A percentile compares a stretch with the other conserved stretches of the same genome.
Conservation (phyloP, 2,797 vertebrate genomes). For the Podarcis siculus region DNA sequence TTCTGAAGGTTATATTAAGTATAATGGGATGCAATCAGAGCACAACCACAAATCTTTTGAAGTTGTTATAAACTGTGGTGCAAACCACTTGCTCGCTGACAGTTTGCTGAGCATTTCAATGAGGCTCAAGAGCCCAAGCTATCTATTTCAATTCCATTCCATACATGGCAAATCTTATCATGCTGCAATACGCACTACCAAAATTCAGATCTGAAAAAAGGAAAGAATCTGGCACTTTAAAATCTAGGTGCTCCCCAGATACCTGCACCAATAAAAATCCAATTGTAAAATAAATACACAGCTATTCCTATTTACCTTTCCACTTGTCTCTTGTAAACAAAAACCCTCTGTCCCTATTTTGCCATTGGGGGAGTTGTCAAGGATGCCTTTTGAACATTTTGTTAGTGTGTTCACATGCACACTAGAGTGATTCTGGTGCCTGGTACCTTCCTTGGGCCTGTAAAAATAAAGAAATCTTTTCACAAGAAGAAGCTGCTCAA, state of each 20-base stretch:
- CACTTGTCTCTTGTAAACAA: not conserved
- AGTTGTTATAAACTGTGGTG: constrained; percentile 67
- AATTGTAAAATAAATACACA: not conserved
- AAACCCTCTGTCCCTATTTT: not conserved
- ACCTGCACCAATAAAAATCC: not conserved
- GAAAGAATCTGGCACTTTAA: not conserved
- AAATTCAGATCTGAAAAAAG: constrained; percentile 41
- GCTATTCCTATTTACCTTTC: not conserved
- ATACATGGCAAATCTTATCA: constrained; percentile 49
- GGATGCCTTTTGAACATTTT: not conserved
- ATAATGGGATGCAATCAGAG: constrained; percentile 72
- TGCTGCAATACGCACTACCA: constrained; percentile 23
- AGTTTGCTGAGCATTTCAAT: constrained; percentile 71
- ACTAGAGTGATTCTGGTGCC: not conserved
- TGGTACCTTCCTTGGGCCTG: not conserved
- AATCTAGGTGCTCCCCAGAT: not conserved
- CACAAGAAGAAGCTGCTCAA: too few species aligned
- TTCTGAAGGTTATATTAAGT: constrained; percentile 70
- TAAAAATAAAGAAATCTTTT: too few species aligned
- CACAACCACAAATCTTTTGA: constrained; percentile 67
- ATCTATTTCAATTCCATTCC: constrained; percentile 71
- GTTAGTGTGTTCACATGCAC: not conserved
- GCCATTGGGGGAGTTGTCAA: not conserved
- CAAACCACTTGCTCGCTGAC: constrained; percentile 58
- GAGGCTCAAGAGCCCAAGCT: constrained; percentile 61